Percentiles rank a stretch among this genome's conserved stretches.
phyloP scores from a whole-genome alignment of 1,140 invertebrate genomes.

The Leptinotarsa defecta region DNA sequence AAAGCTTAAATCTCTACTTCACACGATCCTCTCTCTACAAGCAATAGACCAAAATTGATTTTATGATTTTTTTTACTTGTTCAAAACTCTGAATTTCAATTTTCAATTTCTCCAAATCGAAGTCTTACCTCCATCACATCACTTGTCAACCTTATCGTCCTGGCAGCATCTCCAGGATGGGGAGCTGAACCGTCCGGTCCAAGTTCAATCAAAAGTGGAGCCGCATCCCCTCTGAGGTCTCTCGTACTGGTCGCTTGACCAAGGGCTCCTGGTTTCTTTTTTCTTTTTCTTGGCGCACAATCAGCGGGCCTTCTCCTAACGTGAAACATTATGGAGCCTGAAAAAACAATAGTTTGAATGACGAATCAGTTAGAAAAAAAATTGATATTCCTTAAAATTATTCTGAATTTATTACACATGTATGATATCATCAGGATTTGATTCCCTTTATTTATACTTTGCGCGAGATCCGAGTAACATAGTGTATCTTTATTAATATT shows the following conservation, averaged over 20 bases:
- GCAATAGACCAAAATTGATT: no score
- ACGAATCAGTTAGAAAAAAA: background rate
- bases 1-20: no score
- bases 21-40: no score
- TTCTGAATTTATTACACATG: background rate
- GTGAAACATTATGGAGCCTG: conserved; percentile 94
- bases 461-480: no score
- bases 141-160: conserved; percentile 62
- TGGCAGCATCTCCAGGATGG: conserved; percentile 62
- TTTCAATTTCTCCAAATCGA: background rate
- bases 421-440: no score
- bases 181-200: conserved; percentile 63
- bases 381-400: background rate
- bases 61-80: no score
- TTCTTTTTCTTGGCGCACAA: conserved; percentile 83
- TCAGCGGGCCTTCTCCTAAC: conserved; percentile 87
- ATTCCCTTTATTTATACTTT: no score
- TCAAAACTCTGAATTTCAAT: background rate
- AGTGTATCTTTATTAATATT: no score
- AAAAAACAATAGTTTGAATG: conserved; percentile 40
- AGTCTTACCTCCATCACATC: conserved; percentile 67
- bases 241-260: conserved; percentile 60
- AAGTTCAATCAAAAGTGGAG: conserved; percentile 64
- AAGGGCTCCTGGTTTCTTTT: conserved; percentile 80
- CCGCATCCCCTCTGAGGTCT: conserved; percentile 56